Conservation (phyloP, 2,797 vertebrate species). For the Pseudochaenichthys georgianus region DNA sequence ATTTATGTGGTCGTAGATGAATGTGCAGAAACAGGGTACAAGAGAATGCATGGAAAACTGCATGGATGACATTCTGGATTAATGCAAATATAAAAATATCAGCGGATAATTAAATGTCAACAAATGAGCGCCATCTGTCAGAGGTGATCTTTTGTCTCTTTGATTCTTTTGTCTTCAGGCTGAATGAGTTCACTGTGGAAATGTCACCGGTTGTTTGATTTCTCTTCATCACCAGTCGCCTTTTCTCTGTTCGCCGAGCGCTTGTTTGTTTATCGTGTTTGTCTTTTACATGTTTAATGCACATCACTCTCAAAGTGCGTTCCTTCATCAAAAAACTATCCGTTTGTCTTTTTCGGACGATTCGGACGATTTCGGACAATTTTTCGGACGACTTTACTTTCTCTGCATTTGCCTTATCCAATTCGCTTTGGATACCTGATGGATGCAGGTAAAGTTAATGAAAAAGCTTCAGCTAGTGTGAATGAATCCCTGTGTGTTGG, state of each 20-base stretch:
- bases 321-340: constrained; percentile 3
- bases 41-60: neutral
- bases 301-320: constrained; percentile 4
- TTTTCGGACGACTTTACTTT: neutral
- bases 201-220: constrained; percentile 61
- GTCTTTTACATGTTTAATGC: constrained; percentile 26
- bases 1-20: neutral
- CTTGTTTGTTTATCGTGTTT: constrained; percentile 24
- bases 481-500: neutral
- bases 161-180: constrained; percentile 56
- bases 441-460: neutral
- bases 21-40: neutral
- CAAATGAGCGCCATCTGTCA: constrained; percentile 23
- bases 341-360: neutral
- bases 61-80: constrained; percentile 34
- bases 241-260: neutral
- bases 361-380: neutral
- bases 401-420: neutral
- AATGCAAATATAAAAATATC: constrained; percentile 38
- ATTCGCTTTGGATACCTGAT: neutral
- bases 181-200: constrained; percentile 61
- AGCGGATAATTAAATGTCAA: constrained; percentile 64
- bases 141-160: constrained; percentile 61
- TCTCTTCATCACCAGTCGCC: constrained; percentile 34
- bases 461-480: neutral